Evolutionary conservation across 2,888 invertebrate genomes (phyloP), one percentile per base, ranked within the genome.

Genomic region (Ctena decussata): DNA sequence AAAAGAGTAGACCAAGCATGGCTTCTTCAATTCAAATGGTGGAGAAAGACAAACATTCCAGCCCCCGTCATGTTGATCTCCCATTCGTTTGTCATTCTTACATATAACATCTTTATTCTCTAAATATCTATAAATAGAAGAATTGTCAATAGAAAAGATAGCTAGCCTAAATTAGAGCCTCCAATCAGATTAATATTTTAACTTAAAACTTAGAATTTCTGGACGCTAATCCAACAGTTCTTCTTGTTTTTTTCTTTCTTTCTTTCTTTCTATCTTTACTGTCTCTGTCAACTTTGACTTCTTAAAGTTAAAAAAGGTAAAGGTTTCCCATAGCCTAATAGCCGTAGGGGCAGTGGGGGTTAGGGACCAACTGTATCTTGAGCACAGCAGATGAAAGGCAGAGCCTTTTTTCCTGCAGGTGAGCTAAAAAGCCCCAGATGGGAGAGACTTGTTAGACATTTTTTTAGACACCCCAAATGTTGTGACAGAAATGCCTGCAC

Each of bases 21-120:
- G 94, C 11, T 87, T 85, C 18, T 80, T 77, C 37, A 95, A 83
- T 35, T 89, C 91, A 82, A 92, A 94, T 2, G 93, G 93, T 5
- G 91, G 91, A 24, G 94, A 94, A 37, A 95, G 81, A 71, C 95
- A 95, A 11, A 95, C 94, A 77, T 95, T 94, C 94, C 94, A 95
- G 1, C 95, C 95, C 0, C 95, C 95, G 65, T 95, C 95, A 80
- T 94, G 94, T 44, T 90, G 90, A 75, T 91, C 92, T 11, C 95
- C 95, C 3, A 95, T 86, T 5, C 94, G 75, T 46, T 86, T 72
- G 73, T 92, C 92, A 32, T 92, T 90, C 53, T 90, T 86, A 87
- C 94, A 94, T 12, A 91, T 87, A 3, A 93, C 88, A 72, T 93
- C 91, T 85, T 93, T 94, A 49, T 89, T 89, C 80, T 93, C 92